A percentile compares a stretch with the other conserved stretches of the same genome.
phyloP scores from a whole-genome alignment of 30 jellyfish, hydroid and myxozoan genomes.

The Aurelia sp. region DNA sequence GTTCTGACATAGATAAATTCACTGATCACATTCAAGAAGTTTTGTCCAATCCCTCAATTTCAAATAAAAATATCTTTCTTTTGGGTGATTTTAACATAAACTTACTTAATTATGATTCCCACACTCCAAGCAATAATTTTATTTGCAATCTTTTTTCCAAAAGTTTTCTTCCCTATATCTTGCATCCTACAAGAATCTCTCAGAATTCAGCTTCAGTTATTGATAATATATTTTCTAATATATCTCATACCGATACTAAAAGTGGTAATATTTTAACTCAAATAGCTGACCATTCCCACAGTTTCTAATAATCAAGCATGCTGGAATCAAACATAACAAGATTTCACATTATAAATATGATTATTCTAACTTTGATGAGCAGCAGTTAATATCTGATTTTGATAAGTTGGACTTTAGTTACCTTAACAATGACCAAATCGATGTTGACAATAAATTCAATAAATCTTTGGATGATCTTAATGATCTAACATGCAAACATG shows the following conservation, averaged over 20 bases:
- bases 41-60: background rate
- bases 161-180: slow-evolving; percentile 40
- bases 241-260: background rate
- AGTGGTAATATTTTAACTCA: slow-evolving; percentile 39
- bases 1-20: slow-evolving; percentile 11
- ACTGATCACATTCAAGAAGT: slow-evolving; percentile 23
- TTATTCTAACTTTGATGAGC: slow-evolving; percentile 20
- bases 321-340: slow-evolving; percentile 13
- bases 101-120: slow-evolving; percentile 34
- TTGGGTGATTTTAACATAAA: slow-evolving; percentile 58
- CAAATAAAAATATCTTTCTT: slow-evolving; percentile 4
- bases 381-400: slow-evolving; percentile 6
- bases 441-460: background rate
- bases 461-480: background rate
- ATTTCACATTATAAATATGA: slow-evolving; percentile 36
- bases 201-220: slow-evolving; percentile 41
- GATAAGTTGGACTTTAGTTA: slow-evolving; percentile 15
- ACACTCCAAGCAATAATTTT: slow-evolving; percentile 37
- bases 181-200: slow-evolving; percentile 44
- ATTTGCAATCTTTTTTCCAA: slow-evolving; percentile 8
- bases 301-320: slow-evolving; percentile 37
- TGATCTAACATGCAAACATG: slow-evolving; percentile 3
- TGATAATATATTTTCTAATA: slow-evolving; percentile 52
- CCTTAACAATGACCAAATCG: slow-evolving; percentile 5
- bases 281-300: slow-evolving; percentile 63